Evolutionary conservation across 23 tunicate genomes (phyloP), one percentile per base, ranked within the genome.

Genomic region (Phallusia fumigata): DNA sequence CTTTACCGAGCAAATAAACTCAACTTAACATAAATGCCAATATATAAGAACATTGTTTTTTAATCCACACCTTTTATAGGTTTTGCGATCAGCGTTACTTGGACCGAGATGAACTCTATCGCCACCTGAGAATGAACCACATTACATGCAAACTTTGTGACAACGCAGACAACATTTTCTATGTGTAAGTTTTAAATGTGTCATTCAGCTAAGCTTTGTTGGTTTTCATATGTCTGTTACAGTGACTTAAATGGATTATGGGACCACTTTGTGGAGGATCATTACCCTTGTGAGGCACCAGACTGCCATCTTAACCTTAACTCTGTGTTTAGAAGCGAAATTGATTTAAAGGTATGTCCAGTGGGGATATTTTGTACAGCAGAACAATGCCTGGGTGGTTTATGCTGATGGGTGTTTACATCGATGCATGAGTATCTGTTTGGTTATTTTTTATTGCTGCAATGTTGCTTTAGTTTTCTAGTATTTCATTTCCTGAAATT

Each of bases 51-150:
- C n/a, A n/a, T n/a, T n/a, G n/a, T n/a, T n/a, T n/a, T n/a, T n/a
- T n/a, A n/a, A n/a, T n/a, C n/a, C n/a, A n/a, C n/a, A n/a, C n/a
- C n/a, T n/a, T 15, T 22, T 84, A 24, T 45, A 90, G 96, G 81
- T 91, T 86, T 74, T 91, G 96, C 45, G 31, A 86, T 30, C 32
- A 35, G 24, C 87, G 96, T 31, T 91, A 86, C 44, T 51, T 87
- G 85, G 96, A 91, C 74, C 51, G 53, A 0, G 96, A 91, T 79
- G 96, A 86, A 73, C 84, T 91, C 28, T 65, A 82, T 8, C 87
- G 96, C 12, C 96, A 91, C 73, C 78, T 91, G 0, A 77, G 74
- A 18, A 80, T 50, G 81, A 84, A 91, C 35, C 96, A 91, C 78
- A 86, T 80, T 58, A 86, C 88, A 2, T 91, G 96, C 69, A 78